Conservation (phyloP, 2,888 invertebrate species). For the Scaptodrosophila latifasciaeformis region DNA sequence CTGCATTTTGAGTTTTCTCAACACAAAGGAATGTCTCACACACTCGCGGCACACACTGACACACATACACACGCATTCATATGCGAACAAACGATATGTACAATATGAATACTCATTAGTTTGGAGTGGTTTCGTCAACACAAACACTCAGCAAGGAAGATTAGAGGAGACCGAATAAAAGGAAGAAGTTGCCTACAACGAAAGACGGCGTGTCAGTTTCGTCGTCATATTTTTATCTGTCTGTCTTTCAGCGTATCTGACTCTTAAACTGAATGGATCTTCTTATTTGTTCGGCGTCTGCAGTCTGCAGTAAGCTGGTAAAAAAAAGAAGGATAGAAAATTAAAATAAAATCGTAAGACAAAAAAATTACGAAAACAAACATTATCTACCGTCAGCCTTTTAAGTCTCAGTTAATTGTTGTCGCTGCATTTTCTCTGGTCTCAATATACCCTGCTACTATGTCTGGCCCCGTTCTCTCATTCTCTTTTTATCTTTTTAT, state of each 20-base stretch:
- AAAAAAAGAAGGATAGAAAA: no score
- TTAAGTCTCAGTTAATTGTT: conserved; percentile 66
- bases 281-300: no score
- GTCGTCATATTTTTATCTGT: conserved; percentile 15
- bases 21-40: conserved; percentile 47
- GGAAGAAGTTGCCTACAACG: neutral
- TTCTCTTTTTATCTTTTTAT: no score
- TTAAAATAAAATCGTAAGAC: no score
- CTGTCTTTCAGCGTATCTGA: conserved; percentile 4
- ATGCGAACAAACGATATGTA: conserved; percentile 31
- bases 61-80: neutral
- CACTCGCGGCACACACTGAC: conserved; percentile 30
- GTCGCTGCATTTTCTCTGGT: conserved; percentile 37
- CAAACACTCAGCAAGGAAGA: conserved; percentile 24
- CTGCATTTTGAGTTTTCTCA: conserved; percentile 53
- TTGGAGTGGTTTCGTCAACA: conserved; percentile 70
- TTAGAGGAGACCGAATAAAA: no score
- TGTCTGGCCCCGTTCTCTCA: conserved; percentile 1
- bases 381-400: conserved; percentile 36
- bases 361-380: conserved; percentile 45
- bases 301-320: no score
- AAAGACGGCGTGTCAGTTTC: conserved; percentile 17
- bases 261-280: neutral
- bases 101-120: conserved; percentile 71
- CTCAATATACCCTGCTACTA: neutral